Evolutionary conservation across 2,797 vertebrate species (phyloP).

Genomic region (Mormyrops attenuatus): DNA sequence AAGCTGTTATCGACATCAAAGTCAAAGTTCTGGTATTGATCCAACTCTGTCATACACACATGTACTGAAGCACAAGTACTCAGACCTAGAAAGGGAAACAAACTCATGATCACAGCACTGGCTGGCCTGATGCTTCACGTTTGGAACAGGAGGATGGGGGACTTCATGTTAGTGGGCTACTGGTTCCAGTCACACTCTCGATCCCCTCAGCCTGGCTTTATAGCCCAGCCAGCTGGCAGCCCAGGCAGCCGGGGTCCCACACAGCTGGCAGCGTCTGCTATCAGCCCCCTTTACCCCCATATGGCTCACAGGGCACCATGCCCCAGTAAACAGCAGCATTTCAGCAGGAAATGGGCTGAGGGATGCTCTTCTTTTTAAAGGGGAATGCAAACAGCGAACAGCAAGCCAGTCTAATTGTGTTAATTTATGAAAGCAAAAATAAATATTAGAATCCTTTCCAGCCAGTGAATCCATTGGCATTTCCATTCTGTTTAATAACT

Average conservation of each 20-base stretch:
- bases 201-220: slow-evolving; percentile 1
- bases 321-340: not conserved
- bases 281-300: not conserved
- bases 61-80: not conserved
- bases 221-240: slow-evolving; percentile 9
- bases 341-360: not conserved
- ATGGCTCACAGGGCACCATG: not conserved
- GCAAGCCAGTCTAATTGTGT: not conserved
- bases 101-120: not conserved
- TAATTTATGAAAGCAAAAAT: slow-evolving; percentile 1
- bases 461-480: not conserved
- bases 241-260: not conserved
- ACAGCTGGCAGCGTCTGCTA: not conserved
- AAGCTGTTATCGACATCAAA: not conserved
- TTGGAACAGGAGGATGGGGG: not conserved
- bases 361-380: not conserved
- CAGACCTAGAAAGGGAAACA: not conserved
- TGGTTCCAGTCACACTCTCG: not conserved
- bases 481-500: not conserved
- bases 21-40: not conserved
- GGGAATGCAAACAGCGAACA: not conserved
- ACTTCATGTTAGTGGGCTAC: not conserved
- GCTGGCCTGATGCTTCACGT: not conserved
- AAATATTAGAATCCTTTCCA: slow-evolving; percentile 7
- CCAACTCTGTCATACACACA: not conserved